Evolutionary conservation across 92 coral and sea anemone genomes (phyloP).

Genomic region (Galaxea fascicularis): DNA sequence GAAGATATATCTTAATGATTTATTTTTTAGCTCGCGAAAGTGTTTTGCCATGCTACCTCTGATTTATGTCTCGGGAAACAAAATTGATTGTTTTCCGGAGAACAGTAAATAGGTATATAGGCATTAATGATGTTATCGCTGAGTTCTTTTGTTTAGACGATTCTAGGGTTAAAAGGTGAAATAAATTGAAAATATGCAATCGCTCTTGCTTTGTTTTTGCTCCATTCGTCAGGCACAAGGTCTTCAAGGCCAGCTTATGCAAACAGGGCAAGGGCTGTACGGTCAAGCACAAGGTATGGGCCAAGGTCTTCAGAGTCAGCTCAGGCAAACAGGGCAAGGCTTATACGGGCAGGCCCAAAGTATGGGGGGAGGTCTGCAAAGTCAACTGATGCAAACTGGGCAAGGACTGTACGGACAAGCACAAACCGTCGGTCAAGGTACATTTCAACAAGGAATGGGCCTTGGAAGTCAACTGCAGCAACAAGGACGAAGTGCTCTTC

Average conservation of each 20-base stretch:
- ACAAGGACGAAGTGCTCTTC: conserved; percentile 21
- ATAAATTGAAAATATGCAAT: background rate
- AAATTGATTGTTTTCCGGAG: no score
- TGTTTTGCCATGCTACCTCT: no score
- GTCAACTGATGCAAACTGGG: conserved; percentile 50
- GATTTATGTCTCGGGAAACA: no score
- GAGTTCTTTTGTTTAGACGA: background rate
- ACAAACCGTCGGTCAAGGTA: conserved; percentile 49
- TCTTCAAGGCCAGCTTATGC: conserved; percentile 61
- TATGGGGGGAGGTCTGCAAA: conserved; percentile 67
- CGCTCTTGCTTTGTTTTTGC: background rate
- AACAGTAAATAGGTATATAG: no score
- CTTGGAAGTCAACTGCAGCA: conserved; percentile 50
- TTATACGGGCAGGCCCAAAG: conserved; percentile 80
- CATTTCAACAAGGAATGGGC: conserved; percentile 53
- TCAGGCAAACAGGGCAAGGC: conserved; percentile 57
- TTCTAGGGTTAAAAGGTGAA: background rate
- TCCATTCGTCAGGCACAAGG: conserved; percentile 20
- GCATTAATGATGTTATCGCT: no score
- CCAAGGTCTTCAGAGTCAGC: conserved; percentile 49
- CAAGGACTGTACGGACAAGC: conserved; percentile 58
- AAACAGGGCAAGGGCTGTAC: conserved; percentile 65
- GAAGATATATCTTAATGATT: no score
- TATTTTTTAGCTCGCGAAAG: no score
- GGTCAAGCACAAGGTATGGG: conserved; percentile 61